Evolutionary conservation across 2,113 vertebrate species (phyloP), one percentile per base, ranked within the genome.

Genomic region (Tetraodon nigroviridis): DNA sequence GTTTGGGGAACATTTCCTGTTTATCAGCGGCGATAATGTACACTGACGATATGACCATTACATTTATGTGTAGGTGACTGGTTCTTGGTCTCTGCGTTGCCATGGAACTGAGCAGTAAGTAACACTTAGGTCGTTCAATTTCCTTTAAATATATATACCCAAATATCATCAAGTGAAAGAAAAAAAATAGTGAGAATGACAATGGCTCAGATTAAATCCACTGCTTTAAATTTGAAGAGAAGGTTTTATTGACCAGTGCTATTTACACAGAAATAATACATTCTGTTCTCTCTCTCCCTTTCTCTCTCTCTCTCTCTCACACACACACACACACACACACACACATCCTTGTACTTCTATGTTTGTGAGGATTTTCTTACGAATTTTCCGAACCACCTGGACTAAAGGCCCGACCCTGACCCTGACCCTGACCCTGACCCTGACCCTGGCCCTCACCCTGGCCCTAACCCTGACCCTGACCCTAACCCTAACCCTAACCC

Each of bases 241-340:
- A 89, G 83, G 81, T 81, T 85, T 89, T 92, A 88, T 90, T 89
- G n/a, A 85, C 71, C 86, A 84, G 83, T 82, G 72, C 88, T 91
- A 91, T 93, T 89, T 92, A 92, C 91, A 91, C 84, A 61, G 81
- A 88, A 86, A 91, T 90, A 86, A 89, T 86, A 91, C 77, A 81
- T 61, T 51, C 79, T 75, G 46, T 5, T 21, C 51, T 7, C 46
- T 19, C 46, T 56, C 55, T 53, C 50, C 14, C n/a, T 32, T 32
- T 32, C 63, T 16, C 56, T 48, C 55, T 10, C 32, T 32, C 54
- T 51, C 60, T 42, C 60, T 87, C 89, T 49, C 90, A 87, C 86
- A 89, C 92, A 88, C 91, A 88, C 89, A 84, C 52, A 8, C 69
- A 89, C 92, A 89, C 91, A 88, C 89, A 84, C 52, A 8, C 69